phyloP scores from a whole-genome alignment of 2,797 vertebrate genomes.

The Tenualosa thibaudeaui region DNA sequence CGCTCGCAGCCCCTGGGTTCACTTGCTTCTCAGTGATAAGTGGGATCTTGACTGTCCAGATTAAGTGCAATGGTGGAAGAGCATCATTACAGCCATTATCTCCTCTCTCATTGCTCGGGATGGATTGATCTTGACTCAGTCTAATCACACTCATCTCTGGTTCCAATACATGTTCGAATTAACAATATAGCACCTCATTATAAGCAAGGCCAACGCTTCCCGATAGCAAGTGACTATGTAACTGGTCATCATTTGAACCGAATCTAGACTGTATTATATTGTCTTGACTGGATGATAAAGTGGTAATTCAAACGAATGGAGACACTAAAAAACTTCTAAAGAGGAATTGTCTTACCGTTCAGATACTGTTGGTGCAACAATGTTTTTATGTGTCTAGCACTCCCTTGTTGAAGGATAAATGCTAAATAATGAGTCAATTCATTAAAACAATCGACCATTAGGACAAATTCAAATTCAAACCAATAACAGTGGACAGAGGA shows the following conservation, averaged over 20 bases:
- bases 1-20: background rate
- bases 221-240: background rate
- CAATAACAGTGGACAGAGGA: background rate
- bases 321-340: background rate
- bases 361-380: background rate
- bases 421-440: background rate
- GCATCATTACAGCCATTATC: conserved; percentile 13
- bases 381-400: background rate
- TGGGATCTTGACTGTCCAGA: conserved; percentile 22
- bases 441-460: background rate
- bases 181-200: background rate
- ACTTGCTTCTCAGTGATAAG: background rate
- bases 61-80: background rate
- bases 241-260: background rate
- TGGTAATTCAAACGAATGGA: background rate
- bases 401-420: background rate
- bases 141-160: conserved; percentile 21
- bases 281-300: background rate
- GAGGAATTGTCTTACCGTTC: background rate
- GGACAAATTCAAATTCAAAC: background rate
- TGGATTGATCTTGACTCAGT: background rate
- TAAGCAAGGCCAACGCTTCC: background rate
- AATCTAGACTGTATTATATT: background rate
- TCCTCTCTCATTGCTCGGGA: background rate
- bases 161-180: background rate